Evolutionary conservation across 2,797 vertebrate genomes (phyloP).

Genomic region (Lerista edwardsae): DNA sequence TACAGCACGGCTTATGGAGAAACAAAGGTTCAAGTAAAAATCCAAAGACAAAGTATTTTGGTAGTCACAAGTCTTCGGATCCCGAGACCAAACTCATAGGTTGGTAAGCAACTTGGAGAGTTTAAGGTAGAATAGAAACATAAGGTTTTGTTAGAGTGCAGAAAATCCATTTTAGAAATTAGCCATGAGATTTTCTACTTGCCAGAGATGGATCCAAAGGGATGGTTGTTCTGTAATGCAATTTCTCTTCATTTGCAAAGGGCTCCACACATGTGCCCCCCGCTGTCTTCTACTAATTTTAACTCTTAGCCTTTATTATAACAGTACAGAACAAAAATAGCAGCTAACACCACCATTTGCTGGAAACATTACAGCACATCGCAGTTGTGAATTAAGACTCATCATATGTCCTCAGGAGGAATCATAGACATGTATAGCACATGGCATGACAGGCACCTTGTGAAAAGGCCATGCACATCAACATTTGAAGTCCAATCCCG

Average conservation of each 20-base stretch:
- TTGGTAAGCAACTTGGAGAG: background rate
- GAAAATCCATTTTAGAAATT: background rate
- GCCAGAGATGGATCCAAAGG: background rate
- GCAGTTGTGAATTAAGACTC: conserved; percentile 12
- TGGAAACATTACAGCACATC: background rate
- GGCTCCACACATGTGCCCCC: background rate
- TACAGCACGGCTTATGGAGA: background rate
- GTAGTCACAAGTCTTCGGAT: background rate
- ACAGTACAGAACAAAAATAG: conserved; percentile 13
- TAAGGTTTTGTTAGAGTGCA: background rate
- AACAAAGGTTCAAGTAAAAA: background rate
- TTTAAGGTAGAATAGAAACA: background rate
- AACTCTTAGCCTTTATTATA: conserved; percentile 15
- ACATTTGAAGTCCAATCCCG: background rate
- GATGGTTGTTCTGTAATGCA: background rate
- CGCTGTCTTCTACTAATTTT: background rate
- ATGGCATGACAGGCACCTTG: background rate
- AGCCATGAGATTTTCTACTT: background rate
- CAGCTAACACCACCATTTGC: background rate
- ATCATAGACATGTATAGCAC: background rate
- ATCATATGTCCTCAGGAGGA: background rate
- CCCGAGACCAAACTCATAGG: background rate
- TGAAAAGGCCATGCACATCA: background rate
- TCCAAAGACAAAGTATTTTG: background rate
- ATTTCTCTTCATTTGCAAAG: conserved; percentile 19